Evolutionary conservation across 2,888 invertebrate genomes (phyloP).

Genomic region (Onthophagus sagittarius): DNA sequence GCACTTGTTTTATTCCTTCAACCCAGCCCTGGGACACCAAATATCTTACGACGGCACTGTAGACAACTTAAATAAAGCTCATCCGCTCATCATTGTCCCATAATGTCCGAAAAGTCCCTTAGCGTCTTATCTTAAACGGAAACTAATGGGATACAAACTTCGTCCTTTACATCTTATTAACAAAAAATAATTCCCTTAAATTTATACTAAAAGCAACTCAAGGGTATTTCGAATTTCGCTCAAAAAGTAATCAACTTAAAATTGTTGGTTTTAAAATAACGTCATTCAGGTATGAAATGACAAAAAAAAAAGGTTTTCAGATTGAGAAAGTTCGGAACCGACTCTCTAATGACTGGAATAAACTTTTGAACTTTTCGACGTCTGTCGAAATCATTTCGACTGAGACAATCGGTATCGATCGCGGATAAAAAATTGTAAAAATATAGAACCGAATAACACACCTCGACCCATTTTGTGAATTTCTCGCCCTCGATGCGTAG

Average conservation of each 20-base stretch:
- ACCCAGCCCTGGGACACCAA: no score
- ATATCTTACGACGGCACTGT: no score
- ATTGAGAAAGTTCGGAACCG: background rate
- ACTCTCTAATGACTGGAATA: background rate
- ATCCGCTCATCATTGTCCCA: background rate
- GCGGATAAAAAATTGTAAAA: background rate
- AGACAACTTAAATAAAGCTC: background rate
- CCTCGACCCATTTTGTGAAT: slow-evolving; percentile 37
- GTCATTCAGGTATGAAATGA: background rate
- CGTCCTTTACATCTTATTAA: no score
- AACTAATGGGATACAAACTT: background rate
- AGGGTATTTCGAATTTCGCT: no score
- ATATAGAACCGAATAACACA: slow-evolving; percentile 23
- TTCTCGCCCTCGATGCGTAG: slow-evolving; percentile 42
- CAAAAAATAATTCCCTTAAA: no score
- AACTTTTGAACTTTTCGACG: background rate
- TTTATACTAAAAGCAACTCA: no score
- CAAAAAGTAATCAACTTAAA: background rate
- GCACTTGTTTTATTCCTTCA: no score
- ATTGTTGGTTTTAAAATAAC: background rate
- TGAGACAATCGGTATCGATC: background rate
- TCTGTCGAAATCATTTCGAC: background rate
- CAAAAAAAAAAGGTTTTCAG: background rate
- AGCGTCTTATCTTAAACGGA: background rate
- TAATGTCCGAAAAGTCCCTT: background rate